Evolutionary conservation across 1,140 invertebrate species (phyloP).

Genomic region (Xylocopa sonorina): DNA sequence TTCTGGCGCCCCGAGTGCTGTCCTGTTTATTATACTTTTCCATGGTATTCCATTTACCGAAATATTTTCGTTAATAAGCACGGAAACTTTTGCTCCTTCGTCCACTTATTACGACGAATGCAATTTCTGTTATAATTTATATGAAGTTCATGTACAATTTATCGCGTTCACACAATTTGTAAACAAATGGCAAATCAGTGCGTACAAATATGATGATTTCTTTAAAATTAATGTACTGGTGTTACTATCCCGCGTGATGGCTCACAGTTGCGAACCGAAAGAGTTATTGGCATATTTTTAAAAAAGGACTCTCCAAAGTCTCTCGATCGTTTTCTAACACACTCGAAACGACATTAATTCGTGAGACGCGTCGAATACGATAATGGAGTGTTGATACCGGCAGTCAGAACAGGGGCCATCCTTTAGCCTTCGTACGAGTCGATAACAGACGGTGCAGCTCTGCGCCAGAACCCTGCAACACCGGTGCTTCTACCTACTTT

Average conservation of each 20-base stretch:
- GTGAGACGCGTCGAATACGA: not conserved
- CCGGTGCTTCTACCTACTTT: slow-evolving; percentile 57
- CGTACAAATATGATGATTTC: no score
- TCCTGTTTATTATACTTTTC: slow-evolving; percentile 21
- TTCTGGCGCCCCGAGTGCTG: slow-evolving; percentile 1
- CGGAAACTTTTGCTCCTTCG: not conserved
- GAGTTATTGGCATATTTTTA: no score
- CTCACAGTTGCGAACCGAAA: no score
- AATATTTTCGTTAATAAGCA: slow-evolving; percentile 22
- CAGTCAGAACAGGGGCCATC: not conserved
- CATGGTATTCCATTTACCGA: not conserved
- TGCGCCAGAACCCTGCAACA: slow-evolving; percentile 11
- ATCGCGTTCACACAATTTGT: no score
- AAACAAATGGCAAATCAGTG: no score
- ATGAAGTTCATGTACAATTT: no score
- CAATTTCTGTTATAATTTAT: not conserved
- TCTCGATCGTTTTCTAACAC: no score
- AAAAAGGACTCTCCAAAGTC: no score
- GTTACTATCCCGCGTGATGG: no score
- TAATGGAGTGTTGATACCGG: slow-evolving; percentile 1
- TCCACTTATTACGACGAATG: no score
- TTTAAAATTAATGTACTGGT: no score
- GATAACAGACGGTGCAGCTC: slow-evolving; percentile 14
- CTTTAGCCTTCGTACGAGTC: slow-evolving; percentile 24
- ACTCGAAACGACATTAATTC: not conserved